A percentile compares a stretch with the other conserved stretches of the same genome.
Evolutionary conservation across 2,113 vertebrate genomes (phyloP).

Genomic region (Varanus komodoensis): DNA sequence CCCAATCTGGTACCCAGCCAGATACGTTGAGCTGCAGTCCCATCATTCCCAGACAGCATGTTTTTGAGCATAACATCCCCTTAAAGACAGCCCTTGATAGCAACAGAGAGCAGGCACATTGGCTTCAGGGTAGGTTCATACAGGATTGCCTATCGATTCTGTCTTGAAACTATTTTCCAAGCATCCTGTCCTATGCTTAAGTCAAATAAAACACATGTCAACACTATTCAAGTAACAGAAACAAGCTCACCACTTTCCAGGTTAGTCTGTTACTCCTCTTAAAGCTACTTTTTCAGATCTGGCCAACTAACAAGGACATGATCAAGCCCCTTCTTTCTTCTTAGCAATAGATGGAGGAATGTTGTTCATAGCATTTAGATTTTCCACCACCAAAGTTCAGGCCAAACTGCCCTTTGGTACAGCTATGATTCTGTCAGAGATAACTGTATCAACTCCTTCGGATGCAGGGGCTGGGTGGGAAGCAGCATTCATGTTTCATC

Average conservation of each 20-base stretch:
- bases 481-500: slow-evolving; percentile 30
- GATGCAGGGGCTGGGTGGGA: neutral
- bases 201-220: neutral
- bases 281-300: neutral
- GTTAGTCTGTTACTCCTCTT: neutral
- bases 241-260: neutral
- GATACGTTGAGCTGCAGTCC: neutral
- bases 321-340: neutral
- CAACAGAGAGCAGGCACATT: neutral
- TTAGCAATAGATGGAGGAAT: neutral
- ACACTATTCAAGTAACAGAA: neutral
- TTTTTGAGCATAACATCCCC: neutral
- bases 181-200: neutral
- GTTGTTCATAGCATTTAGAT: neutral
- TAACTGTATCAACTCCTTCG: slow-evolving; percentile 11
- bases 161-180: neutral
- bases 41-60: too few species aligned
- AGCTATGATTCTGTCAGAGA: slow-evolving; percentile 33
- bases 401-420: slow-evolving; percentile 15
- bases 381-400: slow-evolving; percentile 19
- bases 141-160: neutral
- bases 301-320: neutral
- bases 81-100: neutral
- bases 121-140: neutral
- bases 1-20: neutral